Conservation (phyloP, 2,113 vertebrate species). For the Seriola aureovittata region DNA sequence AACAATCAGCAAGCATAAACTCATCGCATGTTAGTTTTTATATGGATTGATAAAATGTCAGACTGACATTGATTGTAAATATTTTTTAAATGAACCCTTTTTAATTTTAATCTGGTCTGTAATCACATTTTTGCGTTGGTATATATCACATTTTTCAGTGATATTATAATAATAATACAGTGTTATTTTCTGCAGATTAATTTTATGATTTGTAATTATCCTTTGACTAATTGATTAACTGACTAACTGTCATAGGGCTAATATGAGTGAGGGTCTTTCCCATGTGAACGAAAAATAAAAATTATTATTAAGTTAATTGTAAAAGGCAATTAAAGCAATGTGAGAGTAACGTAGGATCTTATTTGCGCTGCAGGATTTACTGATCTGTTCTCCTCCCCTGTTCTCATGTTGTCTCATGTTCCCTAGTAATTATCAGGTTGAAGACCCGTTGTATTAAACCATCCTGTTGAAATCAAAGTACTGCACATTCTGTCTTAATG, state of each 20-base stretch:
- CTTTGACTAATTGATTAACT: too few relatives aligned
- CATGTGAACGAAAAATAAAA: background rate
- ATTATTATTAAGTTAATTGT: background rate
- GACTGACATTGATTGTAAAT: background rate
- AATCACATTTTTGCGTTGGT: too few relatives aligned
- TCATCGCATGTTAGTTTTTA: background rate
- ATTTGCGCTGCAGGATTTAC: background rate
- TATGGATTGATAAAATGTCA: background rate
- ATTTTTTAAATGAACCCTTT: background rate
- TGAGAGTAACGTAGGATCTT: background rate
- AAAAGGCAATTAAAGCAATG: background rate
- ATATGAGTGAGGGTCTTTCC: too few relatives aligned
- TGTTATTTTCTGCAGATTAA: too few relatives aligned
- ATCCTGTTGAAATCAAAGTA: background rate
- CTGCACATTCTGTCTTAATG: background rate
- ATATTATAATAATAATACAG: too few relatives aligned
- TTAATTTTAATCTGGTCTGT: too few relatives aligned
- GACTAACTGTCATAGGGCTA: too few relatives aligned
- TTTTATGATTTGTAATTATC: background rate
- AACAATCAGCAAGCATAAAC: background rate
- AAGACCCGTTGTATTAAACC: background rate
- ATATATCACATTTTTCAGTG: too few relatives aligned
- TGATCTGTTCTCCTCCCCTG: background rate
- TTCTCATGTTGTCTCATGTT: background rate
- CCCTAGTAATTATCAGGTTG: background rate